Evolutionary conservation across 2,113 vertebrate genomes (phyloP).

Genomic region (Cryptotis parvus): DNA sequence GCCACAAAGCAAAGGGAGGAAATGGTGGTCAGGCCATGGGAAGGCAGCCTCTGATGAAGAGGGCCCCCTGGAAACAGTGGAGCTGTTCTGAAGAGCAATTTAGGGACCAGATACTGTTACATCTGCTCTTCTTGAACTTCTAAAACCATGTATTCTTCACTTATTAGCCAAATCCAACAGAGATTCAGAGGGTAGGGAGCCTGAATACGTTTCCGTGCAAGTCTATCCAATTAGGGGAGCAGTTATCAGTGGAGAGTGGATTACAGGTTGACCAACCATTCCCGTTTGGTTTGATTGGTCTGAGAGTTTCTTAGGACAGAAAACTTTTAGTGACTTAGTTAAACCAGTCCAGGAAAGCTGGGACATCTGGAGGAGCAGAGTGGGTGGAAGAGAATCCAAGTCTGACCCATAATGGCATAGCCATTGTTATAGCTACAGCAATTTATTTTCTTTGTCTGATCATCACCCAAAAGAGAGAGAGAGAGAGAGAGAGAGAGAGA

Average conservation of each 20-base stretch:
- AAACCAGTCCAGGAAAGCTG: background rate
- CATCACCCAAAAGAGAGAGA: background rate
- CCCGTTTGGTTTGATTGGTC: background rate
- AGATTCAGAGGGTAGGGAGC: background rate
- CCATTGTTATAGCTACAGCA: background rate
- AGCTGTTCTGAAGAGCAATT: background rate
- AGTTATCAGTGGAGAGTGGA: background rate
- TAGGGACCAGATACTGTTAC: background rate
- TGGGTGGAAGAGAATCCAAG: no score
- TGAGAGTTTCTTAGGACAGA: background rate
- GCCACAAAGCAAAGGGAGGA: background rate
- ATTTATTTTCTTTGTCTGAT: background rate
- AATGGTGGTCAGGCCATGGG: background rate
- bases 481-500: background rate
- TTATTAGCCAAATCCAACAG: background rate
- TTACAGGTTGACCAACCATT: accelerated
- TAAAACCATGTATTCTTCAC: background rate
- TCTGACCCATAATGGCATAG: background rate
- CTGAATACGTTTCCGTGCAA: accelerated
- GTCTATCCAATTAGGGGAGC: background rate
- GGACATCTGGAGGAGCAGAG: background rate
- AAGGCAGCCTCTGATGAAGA: background rate
- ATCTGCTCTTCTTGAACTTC: background rate
- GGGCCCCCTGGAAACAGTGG: background rate
- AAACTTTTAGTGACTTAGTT: background rate